Conservation (phyloP, 2,888 invertebrate genomes). For the Rhagonycha fulva region DNA sequence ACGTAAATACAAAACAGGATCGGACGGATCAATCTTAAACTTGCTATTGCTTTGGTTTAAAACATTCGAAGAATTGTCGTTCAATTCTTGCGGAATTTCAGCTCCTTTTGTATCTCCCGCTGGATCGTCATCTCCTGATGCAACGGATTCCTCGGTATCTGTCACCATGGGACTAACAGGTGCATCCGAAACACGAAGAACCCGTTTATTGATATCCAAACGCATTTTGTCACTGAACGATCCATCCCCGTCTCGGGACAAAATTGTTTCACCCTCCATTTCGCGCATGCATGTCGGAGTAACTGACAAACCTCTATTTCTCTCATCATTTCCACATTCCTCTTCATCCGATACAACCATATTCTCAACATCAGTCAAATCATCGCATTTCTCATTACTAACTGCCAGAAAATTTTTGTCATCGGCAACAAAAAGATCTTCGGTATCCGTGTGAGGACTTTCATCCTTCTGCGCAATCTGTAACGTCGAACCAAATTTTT, state of each 20-base stretch:
- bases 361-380: conserved; percentile 55
- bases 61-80: conserved; percentile 55
- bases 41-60: conserved; percentile 54
- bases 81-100: conserved; percentile 53
- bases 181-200: background rate
- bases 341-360: conserved; percentile 52
- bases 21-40: conserved; percentile 53
- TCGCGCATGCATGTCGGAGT: conserved; percentile 45
- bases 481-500: conserved; percentile 7
- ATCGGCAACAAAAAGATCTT: conserved; percentile 48
- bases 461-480: background rate
- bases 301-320: conserved; percentile 32
- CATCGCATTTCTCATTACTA: conserved; percentile 2
- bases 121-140: conserved; percentile 54
- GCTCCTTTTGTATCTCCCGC: conserved; percentile 49
- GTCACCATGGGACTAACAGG: conserved; percentile 40
- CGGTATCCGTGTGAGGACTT: conserved; percentile 57
- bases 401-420: background rate
- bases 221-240: conserved; percentile 38
- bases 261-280: conserved; percentile 41
- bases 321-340: conserved; percentile 25
- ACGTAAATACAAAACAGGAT: conserved; percentile 59
- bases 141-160: conserved; percentile 56
- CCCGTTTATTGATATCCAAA: conserved; percentile 10
- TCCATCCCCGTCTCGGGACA: conserved; percentile 46